Evolutionary conservation across 1,140 invertebrate species (phyloP).

Genomic region (Heterodera schachtii): DNA sequence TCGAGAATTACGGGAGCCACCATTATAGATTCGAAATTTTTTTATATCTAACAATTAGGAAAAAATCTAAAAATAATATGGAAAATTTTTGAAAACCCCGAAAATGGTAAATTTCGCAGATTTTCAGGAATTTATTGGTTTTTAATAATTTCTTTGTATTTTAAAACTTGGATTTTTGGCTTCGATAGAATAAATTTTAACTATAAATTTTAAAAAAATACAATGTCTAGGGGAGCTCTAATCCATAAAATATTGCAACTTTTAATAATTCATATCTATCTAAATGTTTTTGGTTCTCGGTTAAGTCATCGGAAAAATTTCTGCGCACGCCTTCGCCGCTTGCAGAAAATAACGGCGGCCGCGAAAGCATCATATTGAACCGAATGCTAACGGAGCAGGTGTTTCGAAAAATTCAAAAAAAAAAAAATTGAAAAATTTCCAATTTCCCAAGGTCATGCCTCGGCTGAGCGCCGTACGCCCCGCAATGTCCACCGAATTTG

Average conservation of each 20-base stretch:
- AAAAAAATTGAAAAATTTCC: slow-evolving; percentile 36
- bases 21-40: too few relatives aligned
- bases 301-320: not conserved
- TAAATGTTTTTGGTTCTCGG: not conserved
- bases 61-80: too few relatives aligned
- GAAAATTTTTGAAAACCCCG: too few relatives aligned
- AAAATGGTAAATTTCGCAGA: too few relatives aligned
- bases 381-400: slow-evolving; percentile 57
- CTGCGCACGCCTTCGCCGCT: slow-evolving; percentile 2
- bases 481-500: slow-evolving; percentile 57
- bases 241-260: too few relatives aligned
- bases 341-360: slow-evolving; percentile 3
- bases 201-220: not conserved
- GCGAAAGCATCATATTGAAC: slow-evolving; percentile 52
- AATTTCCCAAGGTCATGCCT: slow-evolving; percentile 51
- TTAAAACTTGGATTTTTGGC: too few relatives aligned
- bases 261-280: too few relatives aligned
- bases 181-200: not conserved
- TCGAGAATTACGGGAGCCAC: too few relatives aligned
- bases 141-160: too few relatives aligned
- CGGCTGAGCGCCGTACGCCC: slow-evolving; percentile 36
- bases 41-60: too few relatives aligned
- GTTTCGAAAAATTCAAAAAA: not conserved
- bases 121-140: too few relatives aligned
- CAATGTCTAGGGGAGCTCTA: too few relatives aligned